Conservation (phyloP, 1,140 invertebrate genomes). For the Charaxes varanes region DNA sequence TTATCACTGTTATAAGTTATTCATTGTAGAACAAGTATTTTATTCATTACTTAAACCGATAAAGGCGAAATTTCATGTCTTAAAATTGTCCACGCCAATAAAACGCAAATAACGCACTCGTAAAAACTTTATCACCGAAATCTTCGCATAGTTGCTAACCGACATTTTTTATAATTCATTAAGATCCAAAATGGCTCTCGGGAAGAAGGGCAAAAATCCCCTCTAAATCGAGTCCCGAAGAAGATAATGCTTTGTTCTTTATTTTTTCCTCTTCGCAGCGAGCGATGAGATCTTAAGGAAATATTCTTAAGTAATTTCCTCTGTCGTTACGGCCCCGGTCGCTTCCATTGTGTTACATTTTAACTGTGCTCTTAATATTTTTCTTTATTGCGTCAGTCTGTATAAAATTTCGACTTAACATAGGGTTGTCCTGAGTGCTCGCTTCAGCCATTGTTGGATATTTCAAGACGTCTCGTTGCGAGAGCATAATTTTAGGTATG, state of each 20-base stretch:
- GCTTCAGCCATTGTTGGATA: no score
- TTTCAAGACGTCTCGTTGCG: no score
- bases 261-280: slow-evolving; percentile 20
- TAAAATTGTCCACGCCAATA: slow-evolving; percentile 12
- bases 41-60: no score
- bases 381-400: slow-evolving; percentile 20
- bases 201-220: slow-evolving; percentile 12
- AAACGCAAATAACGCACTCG: slow-evolving; percentile 14
- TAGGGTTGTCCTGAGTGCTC: no score
- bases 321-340: slow-evolving; percentile 29
- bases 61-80: no score
- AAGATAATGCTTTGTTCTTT: slow-evolving; percentile 17
- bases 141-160: slow-evolving; percentile 3
- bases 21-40: no score
- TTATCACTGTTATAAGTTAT: no score
- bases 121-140: slow-evolving; percentile 14
- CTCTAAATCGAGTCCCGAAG: slow-evolving; percentile 4
- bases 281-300: slow-evolving; percentile 28
- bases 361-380: slow-evolving; percentile 32
- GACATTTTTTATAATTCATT: slow-evolving; percentile 14
- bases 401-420: slow-evolving; percentile 30
- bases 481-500: no score
- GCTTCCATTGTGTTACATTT: slow-evolving; percentile 26
- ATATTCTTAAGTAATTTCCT: slow-evolving; percentile 40
- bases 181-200: slow-evolving; percentile 9